A percentile compares a stretch with the other conserved stretches of the same genome.
Conservation (phyloP, 2,113 vertebrate genomes). For the Brachyistius frenatus region DNA sequence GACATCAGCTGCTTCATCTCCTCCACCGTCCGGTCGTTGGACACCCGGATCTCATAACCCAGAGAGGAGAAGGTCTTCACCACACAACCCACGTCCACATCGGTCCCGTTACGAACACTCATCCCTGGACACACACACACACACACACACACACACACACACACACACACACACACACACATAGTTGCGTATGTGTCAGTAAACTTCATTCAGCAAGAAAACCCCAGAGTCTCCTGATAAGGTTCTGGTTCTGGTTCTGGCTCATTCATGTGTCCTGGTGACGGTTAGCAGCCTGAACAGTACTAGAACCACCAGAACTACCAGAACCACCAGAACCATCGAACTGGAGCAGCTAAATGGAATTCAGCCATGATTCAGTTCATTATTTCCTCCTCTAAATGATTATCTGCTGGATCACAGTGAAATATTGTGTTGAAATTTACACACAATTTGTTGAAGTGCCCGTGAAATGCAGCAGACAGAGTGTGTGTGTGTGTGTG, state of each 20-base stretch:
- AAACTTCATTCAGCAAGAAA: neutral
- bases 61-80: slow-evolving; percentile 40
- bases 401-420: too few species aligned
- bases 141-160: neutral
- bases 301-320: neutral
- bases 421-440: neutral
- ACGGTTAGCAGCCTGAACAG: neutral
- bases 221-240: neutral
- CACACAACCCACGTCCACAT: slow-evolving; percentile 50
- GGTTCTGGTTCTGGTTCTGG: neutral
- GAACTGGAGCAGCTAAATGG: too few species aligned
- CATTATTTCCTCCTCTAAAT: too few species aligned
- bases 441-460: neutral
- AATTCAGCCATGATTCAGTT: too few species aligned
- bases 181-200: too few species aligned
- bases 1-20: slow-evolving; percentile 35
- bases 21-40: slow-evolving; percentile 46
- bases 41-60: slow-evolving; percentile 43
- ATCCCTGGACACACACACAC: slow-evolving; percentile 35
- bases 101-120: slow-evolving; percentile 43
- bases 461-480: neutral
- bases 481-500: neutral
- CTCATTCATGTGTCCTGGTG: neutral
- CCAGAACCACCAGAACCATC: too few species aligned
- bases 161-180: slow-evolving; percentile 8